Percentiles rank a stretch among this genome's conserved stretches.
These are phyloP conservation scores for Plumapathes pennacea DNA, from an alignment of 92 coral and sea anemone species.

Conservation along the genomic window DNA sequence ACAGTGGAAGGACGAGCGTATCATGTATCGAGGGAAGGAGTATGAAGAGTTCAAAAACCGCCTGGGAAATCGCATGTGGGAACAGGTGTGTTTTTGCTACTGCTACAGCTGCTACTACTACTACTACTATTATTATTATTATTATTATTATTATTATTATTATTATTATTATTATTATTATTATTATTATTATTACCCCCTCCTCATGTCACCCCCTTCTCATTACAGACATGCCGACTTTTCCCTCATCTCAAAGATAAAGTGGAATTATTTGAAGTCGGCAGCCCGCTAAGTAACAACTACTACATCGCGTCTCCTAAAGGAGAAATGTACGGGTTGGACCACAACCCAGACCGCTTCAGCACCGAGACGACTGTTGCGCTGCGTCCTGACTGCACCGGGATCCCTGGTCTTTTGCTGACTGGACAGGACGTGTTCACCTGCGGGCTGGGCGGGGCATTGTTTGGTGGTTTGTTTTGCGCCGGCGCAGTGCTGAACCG, in stretches of 20 bases:
- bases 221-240: constrained; percentile 64
- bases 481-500: constrained; percentile 77
- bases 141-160: too few species aligned
- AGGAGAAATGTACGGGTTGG: constrained; percentile 91
- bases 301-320: constrained; percentile 86
- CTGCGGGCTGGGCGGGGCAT: constrained; percentile 83
- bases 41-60: constrained; percentile 87
- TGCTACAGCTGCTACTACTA: too few species aligned
- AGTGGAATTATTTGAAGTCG: constrained; percentile 86
- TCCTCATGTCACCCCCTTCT: too few species aligned
- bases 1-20: constrained; percentile 79
- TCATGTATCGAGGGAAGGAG: constrained; percentile 92
- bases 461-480: constrained; percentile 77
- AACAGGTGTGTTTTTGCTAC: too few species aligned
- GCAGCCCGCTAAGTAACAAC: constrained; percentile 83
- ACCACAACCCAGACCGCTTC: constrained; percentile 87
- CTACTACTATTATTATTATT: too few species aligned
- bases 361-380: constrained; percentile 63
- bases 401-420: constrained; percentile 77
- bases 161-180: too few species aligned
- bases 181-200: too few species aligned
- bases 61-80: constrained; percentile 89
- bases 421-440: constrained; percentile 85
- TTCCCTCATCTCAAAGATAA: constrained; percentile 80
- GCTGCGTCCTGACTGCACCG: constrained; percentile 84